phyloP scores from a whole-genome alignment of 1,140 invertebrate genomes.

The Calliphora vicina region DNA sequence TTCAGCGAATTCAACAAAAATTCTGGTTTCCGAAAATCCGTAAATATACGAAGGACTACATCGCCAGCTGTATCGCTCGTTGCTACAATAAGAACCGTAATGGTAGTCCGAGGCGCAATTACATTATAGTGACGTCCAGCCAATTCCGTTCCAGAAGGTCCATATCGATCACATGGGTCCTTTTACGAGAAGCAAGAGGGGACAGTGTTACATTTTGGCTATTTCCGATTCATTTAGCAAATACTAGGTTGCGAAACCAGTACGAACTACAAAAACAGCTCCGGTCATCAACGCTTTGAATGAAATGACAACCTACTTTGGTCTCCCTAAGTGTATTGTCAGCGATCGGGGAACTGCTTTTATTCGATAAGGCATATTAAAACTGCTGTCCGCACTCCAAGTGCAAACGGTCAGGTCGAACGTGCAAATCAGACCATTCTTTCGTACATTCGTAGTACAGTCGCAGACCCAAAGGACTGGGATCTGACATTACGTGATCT shows the following conservation, averaged over 20 bases:
- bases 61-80: slow-evolving; percentile 15
- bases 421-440: slow-evolving; percentile 44
- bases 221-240: too few relatives aligned
- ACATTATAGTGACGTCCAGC: not conserved
- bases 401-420: slow-evolving; percentile 47
- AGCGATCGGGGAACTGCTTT: slow-evolving; percentile 44
- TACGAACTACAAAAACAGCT: slow-evolving; percentile 43
- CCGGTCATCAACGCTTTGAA: slow-evolving; percentile 36
- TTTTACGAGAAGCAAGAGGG: slow-evolving; percentile 7
- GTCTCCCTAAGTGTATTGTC: slow-evolving; percentile 42
- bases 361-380: slow-evolving; percentile 35
- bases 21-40: slow-evolving; percentile 22
- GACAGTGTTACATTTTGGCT: slow-evolving; percentile 27
- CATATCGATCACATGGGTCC: slow-evolving; percentile 29
- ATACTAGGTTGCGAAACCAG: slow-evolving; percentile 35
- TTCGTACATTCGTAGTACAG: slow-evolving; percentile 30
- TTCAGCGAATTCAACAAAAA: not conserved
- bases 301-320: slow-evolving; percentile 21
- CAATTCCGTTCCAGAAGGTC: slow-evolving; percentile 12
- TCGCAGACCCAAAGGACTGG: slow-evolving; percentile 42
- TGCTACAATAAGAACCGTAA: not conserved
- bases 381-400: slow-evolving; percentile 39
- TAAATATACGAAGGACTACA: slow-evolving; percentile 29
- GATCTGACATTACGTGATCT: slow-evolving; percentile 40
- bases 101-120: slow-evolving; percentile 4